Percentiles rank a stretch among this genome's conserved stretches.
Conservation (phyloP, 2,797 vertebrate species). For the Sebastes steindachneri region DNA sequence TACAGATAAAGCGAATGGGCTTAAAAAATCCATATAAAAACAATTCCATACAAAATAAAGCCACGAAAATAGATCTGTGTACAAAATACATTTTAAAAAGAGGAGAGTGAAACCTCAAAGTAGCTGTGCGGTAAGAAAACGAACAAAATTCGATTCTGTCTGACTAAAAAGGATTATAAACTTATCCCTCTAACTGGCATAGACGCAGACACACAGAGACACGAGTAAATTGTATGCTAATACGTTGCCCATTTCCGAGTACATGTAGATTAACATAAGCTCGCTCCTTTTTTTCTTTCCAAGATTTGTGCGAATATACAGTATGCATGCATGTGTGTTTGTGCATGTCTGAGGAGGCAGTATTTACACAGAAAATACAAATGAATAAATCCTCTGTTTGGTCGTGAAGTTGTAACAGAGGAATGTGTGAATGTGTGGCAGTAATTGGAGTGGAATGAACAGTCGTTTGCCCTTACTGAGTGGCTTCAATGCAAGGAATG, state of each 20-base stretch:
- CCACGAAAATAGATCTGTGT: constrained; percentile 81
- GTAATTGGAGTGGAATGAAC: constrained; percentile 23
- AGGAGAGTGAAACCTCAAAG: constrained; percentile 40
- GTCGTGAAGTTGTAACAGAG: constrained; percentile 20
- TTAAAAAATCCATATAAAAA: constrained; percentile 63
- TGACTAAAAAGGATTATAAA: constrained; percentile 48
- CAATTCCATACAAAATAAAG: constrained; percentile 69
- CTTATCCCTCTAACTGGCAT: constrained; percentile 61
- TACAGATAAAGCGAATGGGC: constrained; percentile 33
- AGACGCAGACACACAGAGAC: constrained; percentile 38
- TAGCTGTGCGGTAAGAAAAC: constrained; percentile 51
- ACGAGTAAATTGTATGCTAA: constrained; percentile 5
- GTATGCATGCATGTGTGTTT: neutral
- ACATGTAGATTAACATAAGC: constrained; percentile 44
- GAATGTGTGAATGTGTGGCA: constrained; percentile 59
- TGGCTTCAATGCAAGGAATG: constrained; percentile 43
- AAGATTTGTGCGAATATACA: neutral
- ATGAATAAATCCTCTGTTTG: constrained; percentile 45
- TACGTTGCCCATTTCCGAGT: constrained; percentile 20
- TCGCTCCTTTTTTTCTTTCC: constrained; percentile 20
- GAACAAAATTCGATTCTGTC: constrained; percentile 15
- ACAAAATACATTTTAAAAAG: constrained; percentile 74
- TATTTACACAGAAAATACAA: constrained; percentile 45
- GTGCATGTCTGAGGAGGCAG: constrained; percentile 5
- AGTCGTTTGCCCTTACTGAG: neutral